Conservation (phyloP, 2,113 vertebrate species). For the Strigops habroptila region DNA sequence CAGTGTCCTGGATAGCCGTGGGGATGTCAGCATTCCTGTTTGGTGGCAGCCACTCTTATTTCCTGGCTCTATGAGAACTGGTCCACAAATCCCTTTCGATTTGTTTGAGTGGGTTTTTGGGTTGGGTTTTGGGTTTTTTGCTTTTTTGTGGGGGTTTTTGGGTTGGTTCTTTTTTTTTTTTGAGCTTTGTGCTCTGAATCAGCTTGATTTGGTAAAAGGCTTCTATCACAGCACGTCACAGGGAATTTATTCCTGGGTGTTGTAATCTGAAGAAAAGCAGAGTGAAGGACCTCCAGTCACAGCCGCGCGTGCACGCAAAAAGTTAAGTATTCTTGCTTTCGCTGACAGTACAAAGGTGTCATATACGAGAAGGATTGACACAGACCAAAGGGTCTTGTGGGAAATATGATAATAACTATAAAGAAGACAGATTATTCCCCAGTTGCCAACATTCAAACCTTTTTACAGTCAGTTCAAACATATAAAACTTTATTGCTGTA, state of each 20-base stretch:
- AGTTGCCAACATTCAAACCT: slow-evolving; percentile 91
- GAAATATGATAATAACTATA: slow-evolving; percentile 96
- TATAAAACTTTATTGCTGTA: slow-evolving; percentile 99
- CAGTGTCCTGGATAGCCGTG: background rate
- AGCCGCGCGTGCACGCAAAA: slow-evolving; percentile 47
- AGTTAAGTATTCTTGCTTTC: slow-evolving; percentile 79
- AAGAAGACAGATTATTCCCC: slow-evolving; percentile 94
- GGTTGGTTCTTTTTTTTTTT: too few relatives aligned
- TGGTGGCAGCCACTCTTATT: background rate
- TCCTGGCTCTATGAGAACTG: background rate
- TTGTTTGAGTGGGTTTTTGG: background rate
- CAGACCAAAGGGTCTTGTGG: slow-evolving; percentile 87
- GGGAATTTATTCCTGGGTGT: slow-evolving; percentile 79
- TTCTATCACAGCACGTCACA: slow-evolving; percentile 66
- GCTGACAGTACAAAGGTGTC: slow-evolving; percentile 87
- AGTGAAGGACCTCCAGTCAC: slow-evolving; percentile 72
- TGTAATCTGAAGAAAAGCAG: slow-evolving; percentile 79
- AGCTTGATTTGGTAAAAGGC: slow-evolving; percentile 71
- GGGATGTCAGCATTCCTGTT: background rate
- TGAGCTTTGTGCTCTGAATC: slow-evolving; percentile 14
- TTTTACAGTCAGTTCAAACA: slow-evolving; percentile 98
- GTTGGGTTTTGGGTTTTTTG: background rate
- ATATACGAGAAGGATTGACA: slow-evolving; percentile 87
- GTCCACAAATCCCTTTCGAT: background rate
- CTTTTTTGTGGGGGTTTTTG: background rate